These are phyloP conservation scores for Brachyptera putata DNA, from an alignment of 2,888 invertebrate genomes.

Conservation along the genomic window DNA sequence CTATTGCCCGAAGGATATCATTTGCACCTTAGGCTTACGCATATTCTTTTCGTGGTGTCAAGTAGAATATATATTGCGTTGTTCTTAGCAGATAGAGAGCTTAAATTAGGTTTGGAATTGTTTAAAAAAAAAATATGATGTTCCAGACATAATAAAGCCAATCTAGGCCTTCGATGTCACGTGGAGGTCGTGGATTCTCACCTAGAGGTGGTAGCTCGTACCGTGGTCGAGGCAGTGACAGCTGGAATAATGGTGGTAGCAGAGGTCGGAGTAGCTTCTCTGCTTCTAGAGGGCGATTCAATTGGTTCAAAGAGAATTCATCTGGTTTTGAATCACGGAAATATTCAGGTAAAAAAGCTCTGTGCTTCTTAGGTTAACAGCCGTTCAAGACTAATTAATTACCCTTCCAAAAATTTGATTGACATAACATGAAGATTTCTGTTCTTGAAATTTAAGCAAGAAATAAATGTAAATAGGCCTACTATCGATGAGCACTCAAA, in stretches of 20 bases:
- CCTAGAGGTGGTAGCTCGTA: constrained; percentile 28
- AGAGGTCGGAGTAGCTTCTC: constrained; percentile 27
- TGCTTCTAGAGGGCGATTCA: constrained; percentile 30
- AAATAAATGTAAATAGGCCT: too few relatives aligned
- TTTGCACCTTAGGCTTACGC: too few relatives aligned
- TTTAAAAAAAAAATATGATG: too few relatives aligned
- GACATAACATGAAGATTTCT: background rate
- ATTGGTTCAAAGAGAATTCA: constrained; percentile 33
- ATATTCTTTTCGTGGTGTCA: too few relatives aligned
- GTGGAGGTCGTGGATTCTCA: constrained; percentile 31
- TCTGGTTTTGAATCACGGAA: constrained; percentile 31
- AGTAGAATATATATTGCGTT: too few relatives aligned
- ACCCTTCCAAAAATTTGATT: too few relatives aligned
- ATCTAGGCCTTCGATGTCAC: constrained; percentile 28
- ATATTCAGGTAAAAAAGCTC: constrained; percentile 16
- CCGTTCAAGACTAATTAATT: background rate
- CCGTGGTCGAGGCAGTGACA: constrained; percentile 30
- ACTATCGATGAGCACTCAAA: too few relatives aligned
- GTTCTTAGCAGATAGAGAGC: too few relatives aligned
- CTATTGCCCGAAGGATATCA: too few relatives aligned
- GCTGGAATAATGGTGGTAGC: constrained; percentile 24
- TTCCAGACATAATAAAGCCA: too few relatives aligned
- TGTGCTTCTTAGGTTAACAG: too few relatives aligned
- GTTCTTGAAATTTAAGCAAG: background rate
- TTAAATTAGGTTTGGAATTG: too few relatives aligned